Conservation (phyloP, 2,797 vertebrate genomes). For the Synanceia verrucosa region DNA sequence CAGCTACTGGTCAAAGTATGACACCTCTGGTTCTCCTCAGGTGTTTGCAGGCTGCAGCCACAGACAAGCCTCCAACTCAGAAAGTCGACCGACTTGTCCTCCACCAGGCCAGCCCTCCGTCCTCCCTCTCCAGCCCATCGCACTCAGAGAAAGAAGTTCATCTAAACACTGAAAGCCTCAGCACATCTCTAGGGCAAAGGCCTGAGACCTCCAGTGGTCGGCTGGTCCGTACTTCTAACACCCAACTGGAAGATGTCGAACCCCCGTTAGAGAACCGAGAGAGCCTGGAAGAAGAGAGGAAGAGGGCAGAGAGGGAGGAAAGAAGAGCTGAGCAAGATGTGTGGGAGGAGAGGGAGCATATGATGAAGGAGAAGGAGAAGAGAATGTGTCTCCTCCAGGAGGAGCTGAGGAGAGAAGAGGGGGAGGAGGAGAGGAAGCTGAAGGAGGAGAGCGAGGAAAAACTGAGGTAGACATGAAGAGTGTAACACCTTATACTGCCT, state of each 20-base stretch:
- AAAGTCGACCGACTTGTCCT: constrained; percentile 66
- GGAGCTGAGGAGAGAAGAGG: constrained; percentile 72
- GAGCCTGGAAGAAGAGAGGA: constrained; percentile 30
- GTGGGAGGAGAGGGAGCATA: constrained; percentile 40
- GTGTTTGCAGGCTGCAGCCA: constrained; percentile 6
- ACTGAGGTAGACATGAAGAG: constrained; percentile 78
- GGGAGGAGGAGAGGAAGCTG: constrained; percentile 67
- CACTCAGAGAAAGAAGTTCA: constrained; percentile 28
- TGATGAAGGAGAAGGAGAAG: constrained; percentile 49
- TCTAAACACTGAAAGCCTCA: constrained; percentile 7
- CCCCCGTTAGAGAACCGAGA: neutral
- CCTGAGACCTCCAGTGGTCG: constrained; percentile 75
- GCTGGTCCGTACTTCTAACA: constrained; percentile 10
- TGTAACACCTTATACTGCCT: neutral
- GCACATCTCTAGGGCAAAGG: constrained; percentile 46
- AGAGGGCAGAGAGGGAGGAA: constrained; percentile 48
- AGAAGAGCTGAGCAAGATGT: constrained; percentile 26
- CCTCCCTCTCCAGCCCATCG: constrained; percentile 47
- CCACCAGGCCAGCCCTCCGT: constrained; percentile 53
- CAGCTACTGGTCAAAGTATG: neutral
- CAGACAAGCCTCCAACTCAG: neutral
- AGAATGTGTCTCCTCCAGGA: constrained; percentile 64
- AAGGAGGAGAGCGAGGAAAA: constrained; percentile 78
- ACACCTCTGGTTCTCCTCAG: constrained; percentile 26
- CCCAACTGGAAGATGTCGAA: constrained; percentile 12